phyloP scores from a whole-genome alignment of 2,888 invertebrate species.

The Diarsia dahlii region DNA sequence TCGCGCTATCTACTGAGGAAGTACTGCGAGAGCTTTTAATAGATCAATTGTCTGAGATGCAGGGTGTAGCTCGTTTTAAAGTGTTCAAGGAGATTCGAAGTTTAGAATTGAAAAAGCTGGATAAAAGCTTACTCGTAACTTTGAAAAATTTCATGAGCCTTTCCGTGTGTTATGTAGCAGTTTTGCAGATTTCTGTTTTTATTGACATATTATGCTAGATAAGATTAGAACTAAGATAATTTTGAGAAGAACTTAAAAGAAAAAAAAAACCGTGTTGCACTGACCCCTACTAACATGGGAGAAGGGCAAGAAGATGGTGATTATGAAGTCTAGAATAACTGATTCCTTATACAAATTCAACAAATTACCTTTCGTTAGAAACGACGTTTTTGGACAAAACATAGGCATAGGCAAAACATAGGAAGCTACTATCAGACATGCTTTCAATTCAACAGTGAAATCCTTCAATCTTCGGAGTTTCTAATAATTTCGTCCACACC shows the following conservation, averaged over 20 bases:
- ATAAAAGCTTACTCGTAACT: neutral
- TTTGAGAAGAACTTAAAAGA: too few relatives aligned
- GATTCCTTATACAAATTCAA: too few relatives aligned
- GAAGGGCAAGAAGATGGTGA: too few relatives aligned
- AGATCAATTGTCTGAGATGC: constrained; percentile 48
- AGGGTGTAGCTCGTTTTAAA: constrained; percentile 25
- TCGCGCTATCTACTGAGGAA: constrained; percentile 51
- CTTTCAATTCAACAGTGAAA: neutral
- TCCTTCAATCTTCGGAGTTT: neutral
- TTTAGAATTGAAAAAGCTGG: neutral
- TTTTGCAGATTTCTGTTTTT: neutral
- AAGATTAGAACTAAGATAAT: neutral
- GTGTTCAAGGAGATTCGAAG: constrained; percentile 4
- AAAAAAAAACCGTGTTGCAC: too few relatives aligned
- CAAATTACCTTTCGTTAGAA: neutral
- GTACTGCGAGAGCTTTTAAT: constrained; percentile 44
- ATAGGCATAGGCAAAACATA: too few relatives aligned
- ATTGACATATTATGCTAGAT: neutral
- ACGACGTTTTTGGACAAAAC: neutral
- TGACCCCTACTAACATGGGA: too few relatives aligned
- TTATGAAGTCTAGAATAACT: too few relatives aligned
- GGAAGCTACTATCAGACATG: neutral
- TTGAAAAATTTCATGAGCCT: neutral
- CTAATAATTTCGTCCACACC: neutral
- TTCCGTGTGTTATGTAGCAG: neutral